Base-by-base conservation (phyloP, 1,140 invertebrate genomes). In the Eumaeus atala region DNA sequence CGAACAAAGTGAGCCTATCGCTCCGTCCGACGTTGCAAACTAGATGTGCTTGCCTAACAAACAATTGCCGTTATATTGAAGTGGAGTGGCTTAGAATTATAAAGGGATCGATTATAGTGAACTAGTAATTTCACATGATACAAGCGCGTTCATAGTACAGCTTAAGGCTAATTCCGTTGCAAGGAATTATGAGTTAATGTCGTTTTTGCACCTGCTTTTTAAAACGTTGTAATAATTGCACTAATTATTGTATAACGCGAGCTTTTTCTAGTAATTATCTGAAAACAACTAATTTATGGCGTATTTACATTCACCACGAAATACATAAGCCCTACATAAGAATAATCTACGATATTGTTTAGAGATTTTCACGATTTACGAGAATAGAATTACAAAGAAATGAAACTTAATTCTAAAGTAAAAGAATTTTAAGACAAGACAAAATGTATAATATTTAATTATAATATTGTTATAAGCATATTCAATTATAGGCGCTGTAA, bases 161-260 rank as follows among this genome's bases (percentile, higher is more conserved):
- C 75, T 77, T 73, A 73, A 74, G 79, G 77, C 77, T 68, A 73
- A 72, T 78, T 74, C 76, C 76, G 79, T 83, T 83, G 80, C 76
- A 72, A 76, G 72, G 74, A 82, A 85, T 85, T 85, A 83, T 82
- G 77, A 83, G 72, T 71, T 56, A 67, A 68, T 68, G 72, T 68
- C 67, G 67, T 64, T 59, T 75, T 74, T 82, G 74, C 82, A 85
- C 82, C 82, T 85, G 82, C 82, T 71, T 54, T 70, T 71, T 54
- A 75, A 80, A 82, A 77, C 74, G 79, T 83, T 76, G 71, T 67
- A 52, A 69, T 77, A 80, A 80, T 80, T 77, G 75, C 76, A 62
- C 66, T 82, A 83, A 82, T 85, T 82, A 70, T 78, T 76, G 56
- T 51, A 48, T 62, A 51, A 68, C 66, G 62, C 58, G 54, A 54